These are phyloP conservation scores for Geococcyx californianus DNA, from an alignment of 2,113 vertebrate species.

Conservation along the genomic window DNA sequence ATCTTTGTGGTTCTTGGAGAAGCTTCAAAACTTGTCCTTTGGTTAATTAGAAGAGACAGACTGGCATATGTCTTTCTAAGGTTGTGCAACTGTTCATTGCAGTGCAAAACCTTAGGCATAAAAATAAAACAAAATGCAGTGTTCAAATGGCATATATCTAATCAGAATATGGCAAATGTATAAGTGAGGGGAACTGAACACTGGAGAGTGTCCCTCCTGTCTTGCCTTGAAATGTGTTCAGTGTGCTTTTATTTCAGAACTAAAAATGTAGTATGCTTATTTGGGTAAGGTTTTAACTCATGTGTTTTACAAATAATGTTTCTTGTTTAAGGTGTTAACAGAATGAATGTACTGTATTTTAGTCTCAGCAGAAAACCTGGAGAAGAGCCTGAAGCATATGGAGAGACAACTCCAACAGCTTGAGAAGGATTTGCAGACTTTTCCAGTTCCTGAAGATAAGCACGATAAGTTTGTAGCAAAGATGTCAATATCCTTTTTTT, in stretches of 20 bases:
- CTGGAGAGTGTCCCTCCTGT: neutral
- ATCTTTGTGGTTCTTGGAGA: neutral
- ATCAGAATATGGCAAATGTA: neutral
- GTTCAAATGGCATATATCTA: neutral
- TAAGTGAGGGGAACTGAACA: neutral
- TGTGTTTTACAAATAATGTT: conserved; percentile 22
- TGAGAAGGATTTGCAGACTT: conserved; percentile 95
- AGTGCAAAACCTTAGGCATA: neutral
- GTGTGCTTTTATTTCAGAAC: neutral
- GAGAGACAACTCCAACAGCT: conserved; percentile 94
- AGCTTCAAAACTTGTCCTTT: neutral
- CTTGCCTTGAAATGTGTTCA: neutral
- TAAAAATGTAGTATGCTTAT: neutral
- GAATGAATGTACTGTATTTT: conserved; percentile 67
- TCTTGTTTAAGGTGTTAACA: conserved; percentile 47
- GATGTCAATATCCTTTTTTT: conserved; percentile 96
- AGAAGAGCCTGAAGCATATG: conserved; percentile 96
- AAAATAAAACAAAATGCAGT: neutral
- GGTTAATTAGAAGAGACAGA: neutral
- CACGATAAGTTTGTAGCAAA: conserved; percentile 93
- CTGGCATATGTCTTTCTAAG: neutral
- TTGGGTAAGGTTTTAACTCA: neutral
- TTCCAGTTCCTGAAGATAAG: conserved; percentile 87
- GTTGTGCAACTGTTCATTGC: neutral
- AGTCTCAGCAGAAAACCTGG: conserved; percentile 97